Percentiles rank a stretch among this genome's conserved stretches.
Conservation (phyloP, 2,113 vertebrate species). For the Martes martes region DNA sequence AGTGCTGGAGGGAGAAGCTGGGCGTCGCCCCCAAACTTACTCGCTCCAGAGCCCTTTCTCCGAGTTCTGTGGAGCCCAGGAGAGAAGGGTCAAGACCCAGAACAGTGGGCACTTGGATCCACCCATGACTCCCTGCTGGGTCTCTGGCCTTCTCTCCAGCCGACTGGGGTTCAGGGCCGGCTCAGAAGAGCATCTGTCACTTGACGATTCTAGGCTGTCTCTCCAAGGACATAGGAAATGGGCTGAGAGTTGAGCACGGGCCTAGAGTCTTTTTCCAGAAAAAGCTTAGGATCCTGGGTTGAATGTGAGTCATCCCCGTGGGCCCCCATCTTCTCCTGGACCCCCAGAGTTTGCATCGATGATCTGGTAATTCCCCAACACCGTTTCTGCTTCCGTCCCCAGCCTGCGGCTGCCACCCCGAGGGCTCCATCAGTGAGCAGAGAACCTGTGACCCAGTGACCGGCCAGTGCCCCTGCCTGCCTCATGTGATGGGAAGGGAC, state of each 20-base stretch:
- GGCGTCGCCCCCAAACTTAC: rapidly evolving
- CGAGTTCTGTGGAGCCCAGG: rapidly evolving
- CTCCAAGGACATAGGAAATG: neutral
- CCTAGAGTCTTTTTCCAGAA: neutral
- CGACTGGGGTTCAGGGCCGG: neutral
- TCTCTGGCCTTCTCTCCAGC: neutral
- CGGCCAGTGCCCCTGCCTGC: slow-evolving; percentile 89
- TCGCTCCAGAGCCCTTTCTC: neutral
- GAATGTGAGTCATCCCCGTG: rapidly evolving
- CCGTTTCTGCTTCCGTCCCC: neutral
- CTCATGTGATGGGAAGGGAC: slow-evolving; percentile 85
- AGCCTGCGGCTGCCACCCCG: slow-evolving; percentile 88
- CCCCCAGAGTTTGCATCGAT: neutral
- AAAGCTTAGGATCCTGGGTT: neutral
- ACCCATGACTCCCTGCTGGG: rapidly evolving
- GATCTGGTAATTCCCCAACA: rapidly evolving
- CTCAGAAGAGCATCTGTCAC: neutral
- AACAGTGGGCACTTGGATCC: neutral
- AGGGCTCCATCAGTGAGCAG: slow-evolving; percentile 76
- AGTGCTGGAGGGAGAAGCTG: neutral
- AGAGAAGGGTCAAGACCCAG: too few species aligned
- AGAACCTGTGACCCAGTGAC: slow-evolving; percentile 84
- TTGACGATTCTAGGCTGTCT: neutral
- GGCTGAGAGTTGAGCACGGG: neutral
- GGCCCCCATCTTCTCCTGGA: rapidly evolving